A percentile compares a stretch with the other conserved stretches of the same genome.
Evolutionary conservation across 2,888 invertebrate species (phyloP).

Genomic region (Acrobasis consociella): DNA sequence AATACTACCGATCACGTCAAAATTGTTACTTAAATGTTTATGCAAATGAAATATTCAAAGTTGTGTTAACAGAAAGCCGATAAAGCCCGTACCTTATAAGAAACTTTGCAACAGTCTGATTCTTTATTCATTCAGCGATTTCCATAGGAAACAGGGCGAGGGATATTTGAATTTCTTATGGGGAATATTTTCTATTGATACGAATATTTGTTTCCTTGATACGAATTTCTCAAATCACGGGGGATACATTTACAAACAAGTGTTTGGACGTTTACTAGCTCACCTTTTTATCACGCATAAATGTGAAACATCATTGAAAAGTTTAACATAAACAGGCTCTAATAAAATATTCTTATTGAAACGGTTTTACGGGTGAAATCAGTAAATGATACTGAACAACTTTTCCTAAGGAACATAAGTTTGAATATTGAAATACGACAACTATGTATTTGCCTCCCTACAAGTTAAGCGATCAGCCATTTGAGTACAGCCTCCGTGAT

Average conservation of each 20-base stretch:
- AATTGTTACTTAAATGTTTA: conserved; percentile 39
- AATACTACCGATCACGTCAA: conserved; percentile 13
- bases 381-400: too few relatives aligned
- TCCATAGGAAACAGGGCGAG: conserved; percentile 63
- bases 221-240: conserved; percentile 46
- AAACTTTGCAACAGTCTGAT: conserved; percentile 51
- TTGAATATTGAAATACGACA: too few relatives aligned
- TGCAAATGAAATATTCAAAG: conserved; percentile 51
- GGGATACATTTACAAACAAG: conserved; percentile 54
- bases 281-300: conserved; percentile 26
- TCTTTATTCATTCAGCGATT: conserved; percentile 70
- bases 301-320: neutral
- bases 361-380: too few relatives aligned
- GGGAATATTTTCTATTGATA: conserved; percentile 59
- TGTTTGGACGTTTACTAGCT: conserved; percentile 40
- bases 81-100: conserved; percentile 40
- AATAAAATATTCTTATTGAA: too few relatives aligned
- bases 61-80: conserved; percentile 44
- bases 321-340: too few relatives aligned
- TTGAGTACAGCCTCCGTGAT: too few relatives aligned
- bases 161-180: conserved; percentile 65
- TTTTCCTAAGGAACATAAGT: too few relatives aligned
- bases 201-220: conserved; percentile 63
- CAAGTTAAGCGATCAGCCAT: too few relatives aligned
- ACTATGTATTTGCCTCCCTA: too few relatives aligned